These are phyloP conservation scores for Galago senegalensis DNA, from an alignment of 2,797 vertebrate genomes.

Conservation along the genomic window DNA sequence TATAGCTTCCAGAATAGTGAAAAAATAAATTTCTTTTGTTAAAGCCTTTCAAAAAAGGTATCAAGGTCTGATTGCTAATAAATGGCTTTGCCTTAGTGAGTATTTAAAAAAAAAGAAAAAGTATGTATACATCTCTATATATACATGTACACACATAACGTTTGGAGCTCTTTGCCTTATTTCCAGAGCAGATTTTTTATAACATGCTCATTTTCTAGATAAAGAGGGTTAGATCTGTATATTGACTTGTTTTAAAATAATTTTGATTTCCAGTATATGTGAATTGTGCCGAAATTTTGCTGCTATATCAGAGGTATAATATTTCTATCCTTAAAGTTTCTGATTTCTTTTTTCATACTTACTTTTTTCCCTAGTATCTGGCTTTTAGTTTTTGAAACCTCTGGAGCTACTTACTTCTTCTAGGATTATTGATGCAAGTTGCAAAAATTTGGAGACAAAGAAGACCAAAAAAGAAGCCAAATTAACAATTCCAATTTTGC, in stretches of 20 bases:
- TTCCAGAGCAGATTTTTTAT: conserved; percentile 7
- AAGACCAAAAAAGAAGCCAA: not conserved
- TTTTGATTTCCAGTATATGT: conserved; percentile 39
- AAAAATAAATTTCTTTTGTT: no score
- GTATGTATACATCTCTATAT: not conserved
- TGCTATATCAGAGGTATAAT: conserved; percentile 48
- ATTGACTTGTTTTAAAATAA: conserved; percentile 12
- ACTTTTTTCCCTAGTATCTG: not conserved
- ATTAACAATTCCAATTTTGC: conserved; percentile 37
- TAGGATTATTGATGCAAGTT: conserved; percentile 5
- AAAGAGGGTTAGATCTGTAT: conserved; percentile 12
- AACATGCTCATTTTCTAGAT: conserved; percentile 23
- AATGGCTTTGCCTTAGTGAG: not conserved
- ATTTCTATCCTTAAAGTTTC: not conserved
- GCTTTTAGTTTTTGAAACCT: conserved; percentile 19
- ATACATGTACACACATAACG: not conserved
- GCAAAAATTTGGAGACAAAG: conserved; percentile 17
- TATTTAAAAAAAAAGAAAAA: not conserved
- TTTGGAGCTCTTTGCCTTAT: not conserved
- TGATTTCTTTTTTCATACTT: conserved; percentile 22
- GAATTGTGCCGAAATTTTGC: conserved; percentile 9
- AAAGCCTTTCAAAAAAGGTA: not conserved
- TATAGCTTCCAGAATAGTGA: no score
- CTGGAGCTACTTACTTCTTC: conserved; percentile 21
- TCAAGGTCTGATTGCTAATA: not conserved